Evolutionary conservation across 53 echinoderm and acorn worm species (phyloP).

Genomic region (Henricia sp.): DNA sequence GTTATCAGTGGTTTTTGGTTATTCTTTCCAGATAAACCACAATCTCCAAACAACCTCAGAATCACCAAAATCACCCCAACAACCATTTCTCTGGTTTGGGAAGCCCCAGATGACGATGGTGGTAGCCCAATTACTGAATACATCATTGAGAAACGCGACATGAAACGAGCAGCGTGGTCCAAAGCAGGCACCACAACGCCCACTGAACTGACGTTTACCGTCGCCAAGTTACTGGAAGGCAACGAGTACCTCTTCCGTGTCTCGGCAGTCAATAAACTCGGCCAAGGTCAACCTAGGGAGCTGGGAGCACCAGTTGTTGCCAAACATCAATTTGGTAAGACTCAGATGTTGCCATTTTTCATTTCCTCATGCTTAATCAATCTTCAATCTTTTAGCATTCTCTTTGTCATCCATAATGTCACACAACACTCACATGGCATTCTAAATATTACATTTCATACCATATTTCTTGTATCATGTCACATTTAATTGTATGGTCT

Average conservation of each 20-base stretch:
- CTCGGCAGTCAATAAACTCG: slow-evolving; percentile 83
- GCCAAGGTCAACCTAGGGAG: slow-evolving; percentile 81
- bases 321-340: slow-evolving; percentile 98
- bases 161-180: slow-evolving; percentile 87
- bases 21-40: slow-evolving; percentile 82
- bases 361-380: not conserved
- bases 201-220: slow-evolving; percentile 60
- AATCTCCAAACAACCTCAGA: slow-evolving; percentile 79
- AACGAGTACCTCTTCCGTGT: slow-evolving; percentile 95
- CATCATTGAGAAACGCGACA: slow-evolving; percentile 94
- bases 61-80: slow-evolving; percentile 86
- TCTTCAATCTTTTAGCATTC: too few species aligned
- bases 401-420: not conserved
- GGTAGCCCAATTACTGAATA: slow-evolving; percentile 95
- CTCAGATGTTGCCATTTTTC: not conserved
- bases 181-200: slow-evolving; percentile 76
- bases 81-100: slow-evolving; percentile 83
- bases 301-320: slow-evolving; percentile 89
- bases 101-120: slow-evolving; percentile 88
- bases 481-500: too few species aligned
- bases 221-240: slow-evolving; percentile 81
- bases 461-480: not conserved
- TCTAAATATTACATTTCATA: not conserved
- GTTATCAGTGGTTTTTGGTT: too few species aligned
- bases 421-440: too few species aligned